Conservation (phyloP, 2,797 vertebrate species). For the Pampus argenteus region DNA sequence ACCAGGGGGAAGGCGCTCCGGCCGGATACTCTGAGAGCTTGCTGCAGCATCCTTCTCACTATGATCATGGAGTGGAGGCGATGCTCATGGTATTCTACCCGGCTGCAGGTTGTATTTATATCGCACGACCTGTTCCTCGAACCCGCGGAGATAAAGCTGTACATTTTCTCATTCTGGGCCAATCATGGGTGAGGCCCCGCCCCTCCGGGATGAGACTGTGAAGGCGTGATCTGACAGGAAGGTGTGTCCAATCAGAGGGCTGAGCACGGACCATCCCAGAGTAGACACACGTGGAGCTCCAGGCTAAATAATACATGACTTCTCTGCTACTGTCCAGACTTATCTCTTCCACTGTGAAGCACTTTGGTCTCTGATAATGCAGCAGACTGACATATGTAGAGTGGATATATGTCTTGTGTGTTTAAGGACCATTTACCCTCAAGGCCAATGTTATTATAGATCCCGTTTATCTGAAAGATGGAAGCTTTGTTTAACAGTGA, state of each 20-base stretch:
- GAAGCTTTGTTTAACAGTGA: constrained; percentile 18
- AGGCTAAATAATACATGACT: constrained; percentile 65
- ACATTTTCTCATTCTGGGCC: constrained; percentile 61
- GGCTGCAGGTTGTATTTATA: constrained; percentile 77
- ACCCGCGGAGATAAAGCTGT: constrained; percentile 66
- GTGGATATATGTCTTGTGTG: constrained; percentile 28
- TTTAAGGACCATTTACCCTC: constrained; percentile 10
- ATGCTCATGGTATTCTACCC: constrained; percentile 50
- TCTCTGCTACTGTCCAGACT: constrained; percentile 16
- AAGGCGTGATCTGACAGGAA: constrained; percentile 51
- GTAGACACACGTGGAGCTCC: constrained; percentile 67
- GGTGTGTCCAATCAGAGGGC: constrained; percentile 86
- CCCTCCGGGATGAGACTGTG: constrained; percentile 40
- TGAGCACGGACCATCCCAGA: constrained; percentile 73
- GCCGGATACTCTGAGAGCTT: constrained; percentile 77
- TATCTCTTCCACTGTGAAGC: constrained; percentile 37
- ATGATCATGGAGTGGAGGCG: constrained; percentile 52
- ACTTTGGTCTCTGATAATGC: constrained; percentile 63
- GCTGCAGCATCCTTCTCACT: constrained; percentile 81
- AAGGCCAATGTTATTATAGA: constrained; percentile 44
- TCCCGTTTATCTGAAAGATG: constrained; percentile 18
- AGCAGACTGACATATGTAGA: constrained; percentile 31
- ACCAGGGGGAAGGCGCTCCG: constrained; percentile 74
- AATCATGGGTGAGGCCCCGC: constrained; percentile 75
- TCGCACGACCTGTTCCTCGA: constrained; percentile 45